Conservation (phyloP, 1,140 invertebrate species). For the Papilio helenus region DNA sequence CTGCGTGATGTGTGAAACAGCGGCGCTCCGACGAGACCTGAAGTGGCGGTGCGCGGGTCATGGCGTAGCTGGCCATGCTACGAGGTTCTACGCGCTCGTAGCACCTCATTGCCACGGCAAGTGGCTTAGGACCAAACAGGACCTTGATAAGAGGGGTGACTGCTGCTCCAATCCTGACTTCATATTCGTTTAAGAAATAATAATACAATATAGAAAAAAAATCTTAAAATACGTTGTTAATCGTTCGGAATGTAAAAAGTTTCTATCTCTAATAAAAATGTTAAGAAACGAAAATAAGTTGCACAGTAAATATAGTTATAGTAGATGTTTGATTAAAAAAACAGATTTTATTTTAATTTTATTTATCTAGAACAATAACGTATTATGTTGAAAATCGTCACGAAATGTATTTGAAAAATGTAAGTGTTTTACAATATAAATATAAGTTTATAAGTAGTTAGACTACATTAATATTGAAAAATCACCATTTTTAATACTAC, state of each 20-base stretch:
- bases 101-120: constrained; percentile 92
- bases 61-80: constrained; percentile 87
- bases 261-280: not conserved
- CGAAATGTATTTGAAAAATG: not conserved
- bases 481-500: not conserved
- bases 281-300: not conserved
- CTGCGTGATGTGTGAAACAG: constrained; percentile 89
- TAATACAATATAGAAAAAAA: not conserved
- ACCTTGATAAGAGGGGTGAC: constrained; percentile 82
- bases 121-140: constrained; percentile 88
- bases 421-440: not conserved
- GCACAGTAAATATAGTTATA: not conserved
- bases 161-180: constrained; percentile 85
- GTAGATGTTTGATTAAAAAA: not conserved
- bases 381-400: not conserved
- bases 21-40: constrained; percentile 87
- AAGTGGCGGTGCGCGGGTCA: constrained; percentile 92
- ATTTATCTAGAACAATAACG: not conserved
- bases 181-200: constrained; percentile 84
- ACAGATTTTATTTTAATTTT: not conserved
- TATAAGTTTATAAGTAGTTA: constrained; percentile 23
- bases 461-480: constrained; percentile 1
- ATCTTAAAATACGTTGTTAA: not conserved
- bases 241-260: not conserved
- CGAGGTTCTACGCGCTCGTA: constrained; percentile 90